Conservation (phyloP, 2,888 invertebrate species). For the Pollenia amentaria region DNA sequence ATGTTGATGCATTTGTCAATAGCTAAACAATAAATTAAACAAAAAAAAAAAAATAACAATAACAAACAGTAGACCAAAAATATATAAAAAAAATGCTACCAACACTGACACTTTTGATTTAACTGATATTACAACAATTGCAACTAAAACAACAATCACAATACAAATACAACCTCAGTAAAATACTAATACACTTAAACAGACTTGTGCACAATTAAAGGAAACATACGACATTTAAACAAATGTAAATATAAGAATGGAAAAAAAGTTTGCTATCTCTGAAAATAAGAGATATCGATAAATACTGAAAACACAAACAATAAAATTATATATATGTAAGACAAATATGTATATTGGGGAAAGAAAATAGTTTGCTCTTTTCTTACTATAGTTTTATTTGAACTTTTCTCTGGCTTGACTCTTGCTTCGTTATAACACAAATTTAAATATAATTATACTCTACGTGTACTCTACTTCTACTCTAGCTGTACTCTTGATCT, state of each 20-base stretch:
- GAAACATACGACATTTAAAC: constrained; percentile 4
- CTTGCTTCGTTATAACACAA: too few species aligned
- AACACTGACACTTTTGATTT: constrained; percentile 58
- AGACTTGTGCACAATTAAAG: constrained; percentile 17
- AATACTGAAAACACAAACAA: constrained; percentile 46
- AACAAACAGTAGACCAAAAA: constrained; percentile 39
- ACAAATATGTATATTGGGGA: constrained; percentile 19
- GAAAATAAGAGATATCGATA: constrained; percentile 67
- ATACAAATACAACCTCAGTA: constrained; percentile 4
- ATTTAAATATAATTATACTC: too few species aligned
- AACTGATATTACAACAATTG: constrained; percentile 50
- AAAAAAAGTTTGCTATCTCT: constrained; percentile 69
- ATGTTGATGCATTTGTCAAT: background rate
- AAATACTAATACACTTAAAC: constrained; percentile 1
- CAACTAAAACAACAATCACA: background rate
- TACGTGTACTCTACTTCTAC: too few species aligned
- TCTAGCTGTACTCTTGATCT: too few species aligned
- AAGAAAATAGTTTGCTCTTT: constrained; percentile 6
- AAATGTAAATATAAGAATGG: constrained; percentile 36
- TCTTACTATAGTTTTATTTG: background rate
- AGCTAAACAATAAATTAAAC: constrained; percentile 36
- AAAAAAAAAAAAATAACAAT: constrained; percentile 43
- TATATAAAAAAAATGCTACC: constrained; percentile 55
- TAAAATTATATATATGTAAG: background rate
- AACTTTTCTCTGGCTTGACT: background rate